Evolutionary conservation across 2,797 vertebrate species (phyloP), one percentile per base, ranked within the genome.

Genomic region (Periophthalmus magnuspinnatus): DNA sequence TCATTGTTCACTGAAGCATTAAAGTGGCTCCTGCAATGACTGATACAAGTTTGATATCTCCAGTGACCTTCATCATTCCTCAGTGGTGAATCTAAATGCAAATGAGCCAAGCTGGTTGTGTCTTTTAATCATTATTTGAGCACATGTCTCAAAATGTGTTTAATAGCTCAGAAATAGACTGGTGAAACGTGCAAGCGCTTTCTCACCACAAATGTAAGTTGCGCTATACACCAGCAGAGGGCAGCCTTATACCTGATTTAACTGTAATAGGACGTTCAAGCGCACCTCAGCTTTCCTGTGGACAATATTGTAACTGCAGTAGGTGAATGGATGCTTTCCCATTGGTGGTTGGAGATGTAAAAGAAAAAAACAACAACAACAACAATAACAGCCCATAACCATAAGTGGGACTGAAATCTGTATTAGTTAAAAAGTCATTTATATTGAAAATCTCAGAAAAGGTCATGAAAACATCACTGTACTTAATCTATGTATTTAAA

Each of bases 51-150:
- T 45, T 45, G 41, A 45, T 28, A 85, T 70, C 69, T n/a, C 62
- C 63, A 5, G 48, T 87, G 85, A 89, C 90, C 89, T 90, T 88
- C 84, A 71, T 68, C 64, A 16, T 16, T 24, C 14, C 81, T 67
- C 22, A 81, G 63, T 32, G 8, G 65, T 77, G 81, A 2, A 84
- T 92, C 72, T 91, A 91, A 83, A 92, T 92, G 90, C 80, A 91
- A 93, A 93, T 90, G 36, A 85, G 79, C 1, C 45, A n/a, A 67
- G 34, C 8, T 65, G 52, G 38, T 59, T 10, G 24, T 11, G 33
- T 24, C 19, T 72, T 63, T 76, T 9, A 55, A 32, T 61, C 21
- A 38, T 14, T 65, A 50, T 50, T 47, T 45, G 32, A 16, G 1
- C 17, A 22, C 5, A 32, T 6, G 14, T 1, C 21, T 62, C 7